Evolutionary conservation across 2,888 invertebrate species (phyloP).

Genomic region (Schizaphis graminum): DNA sequence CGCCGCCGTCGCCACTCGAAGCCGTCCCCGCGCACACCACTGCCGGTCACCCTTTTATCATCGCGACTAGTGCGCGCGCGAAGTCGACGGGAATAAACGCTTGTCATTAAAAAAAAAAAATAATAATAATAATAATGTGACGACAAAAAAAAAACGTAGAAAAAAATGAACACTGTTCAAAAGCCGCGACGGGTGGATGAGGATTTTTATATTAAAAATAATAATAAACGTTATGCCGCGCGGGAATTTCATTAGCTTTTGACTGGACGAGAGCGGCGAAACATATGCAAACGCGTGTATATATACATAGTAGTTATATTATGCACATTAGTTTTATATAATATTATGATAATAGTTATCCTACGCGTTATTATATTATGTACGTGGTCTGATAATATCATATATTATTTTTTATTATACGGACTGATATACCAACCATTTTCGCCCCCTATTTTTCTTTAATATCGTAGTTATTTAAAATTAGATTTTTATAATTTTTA

Average conservation of each 20-base stretch:
- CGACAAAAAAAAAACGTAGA: slow-evolving; percentile 22
- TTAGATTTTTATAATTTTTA: too few relatives aligned
- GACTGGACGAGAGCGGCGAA: slow-evolving; percentile 21
- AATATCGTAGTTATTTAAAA: too few relatives aligned
- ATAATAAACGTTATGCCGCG: slow-evolving; percentile 44
- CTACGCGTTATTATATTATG: not conserved
- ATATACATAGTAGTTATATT: too few relatives aligned
- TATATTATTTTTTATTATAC: too few relatives aligned
- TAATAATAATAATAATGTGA: slow-evolving; percentile 47
- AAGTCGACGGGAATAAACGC: not conserved
- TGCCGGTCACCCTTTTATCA: not conserved
- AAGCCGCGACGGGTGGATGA: slow-evolving; percentile 11
- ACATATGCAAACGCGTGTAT: not conserved
- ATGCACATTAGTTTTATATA: not conserved
- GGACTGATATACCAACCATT: too few relatives aligned
- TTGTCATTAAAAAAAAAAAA: slow-evolving; percentile 61
- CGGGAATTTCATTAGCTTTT: slow-evolving; percentile 53
- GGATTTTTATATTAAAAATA: slow-evolving; percentile 57
- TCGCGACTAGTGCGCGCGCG: not conserved
- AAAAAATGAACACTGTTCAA: slow-evolving; percentile 60
- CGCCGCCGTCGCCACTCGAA: not conserved
- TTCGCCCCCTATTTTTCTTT: too few relatives aligned
- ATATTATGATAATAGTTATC: not conserved
- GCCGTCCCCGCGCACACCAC: not conserved
- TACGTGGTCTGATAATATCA: too few relatives aligned